A percentile compares a stretch with the other conserved stretches of the same genome.
phyloP scores from a whole-genome alignment of 1,140 invertebrate genomes.

The Sinonovacula constricta region DNA sequence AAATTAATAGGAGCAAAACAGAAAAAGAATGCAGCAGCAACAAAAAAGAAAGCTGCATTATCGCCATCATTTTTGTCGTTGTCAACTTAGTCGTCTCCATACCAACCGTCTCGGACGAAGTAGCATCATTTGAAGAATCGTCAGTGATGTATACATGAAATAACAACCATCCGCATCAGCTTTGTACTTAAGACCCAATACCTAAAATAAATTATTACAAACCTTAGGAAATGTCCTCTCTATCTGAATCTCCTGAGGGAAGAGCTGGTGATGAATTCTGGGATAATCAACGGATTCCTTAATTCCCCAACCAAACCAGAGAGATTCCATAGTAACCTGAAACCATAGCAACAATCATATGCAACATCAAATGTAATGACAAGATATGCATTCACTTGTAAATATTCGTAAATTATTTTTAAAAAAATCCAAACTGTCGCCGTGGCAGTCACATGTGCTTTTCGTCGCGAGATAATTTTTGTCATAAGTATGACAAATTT shows the following conservation, averaged over 20 bases:
- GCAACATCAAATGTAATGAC: too few species aligned
- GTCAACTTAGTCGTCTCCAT: not conserved
- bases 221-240: conserved; percentile 86
- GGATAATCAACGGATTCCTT: conserved; percentile 93
- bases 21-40: too few species aligned
- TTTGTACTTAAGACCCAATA: too few species aligned
- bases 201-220: not conserved
- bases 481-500: too few species aligned
- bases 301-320: conserved; percentile 91
- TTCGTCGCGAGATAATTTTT: too few species aligned
- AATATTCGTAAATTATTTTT: too few species aligned
- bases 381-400: too few species aligned
- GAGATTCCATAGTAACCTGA: conserved; percentile 87
- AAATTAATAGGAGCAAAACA: too few species aligned
- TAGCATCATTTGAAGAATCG: too few species aligned
- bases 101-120: not conserved
- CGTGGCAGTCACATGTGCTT: too few species aligned
- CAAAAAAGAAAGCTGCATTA: not conserved
- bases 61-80: not conserved
- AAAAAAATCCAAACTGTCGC: too few species aligned
- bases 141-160: not conserved
- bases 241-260: conserved; percentile 88
- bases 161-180: not conserved
- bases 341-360: not conserved
- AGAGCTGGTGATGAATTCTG: conserved; percentile 94